Base-by-base conservation (phyloP, 2,113 vertebrate species). In the Thunnus maccoyii region DNA sequence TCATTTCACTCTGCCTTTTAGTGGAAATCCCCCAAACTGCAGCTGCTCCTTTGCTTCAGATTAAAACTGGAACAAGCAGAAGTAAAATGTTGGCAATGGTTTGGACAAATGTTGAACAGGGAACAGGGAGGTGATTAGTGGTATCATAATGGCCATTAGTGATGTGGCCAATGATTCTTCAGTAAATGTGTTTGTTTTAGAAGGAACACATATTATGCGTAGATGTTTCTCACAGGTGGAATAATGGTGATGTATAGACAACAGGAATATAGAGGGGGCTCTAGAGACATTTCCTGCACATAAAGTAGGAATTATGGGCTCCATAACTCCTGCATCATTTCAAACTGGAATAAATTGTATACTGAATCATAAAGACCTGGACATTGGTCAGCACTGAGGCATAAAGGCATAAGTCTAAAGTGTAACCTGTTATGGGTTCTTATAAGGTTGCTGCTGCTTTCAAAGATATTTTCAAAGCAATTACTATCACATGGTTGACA, bases 361-460 rank as follows among this genome's bases (percentile, higher is more conserved):
- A 20, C 9, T 61, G 69, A 54, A 50, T 83, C 57, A 66, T 10
- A 27, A 68, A 72, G 47, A 27, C 18, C 52, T 52, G 70, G 44
- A 66, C 41, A 51, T 14, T 6, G 51, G 44, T 52, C 18, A 3
- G 51, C n/a, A 44, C 57, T 61, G 57, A 60, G 70, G 72, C 36
- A 41, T 41, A 68, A 63, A 62, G 16, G 56, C 27, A 81, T 76
- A 79, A 62, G 56, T 84, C 72, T 48, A 36, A 80, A 58, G 36
- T 18, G 4, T 15, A 65, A 51, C 44, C 9, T 74, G 64, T 76
- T 52, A 86, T 83, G 77, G 79, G 61, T 87, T 84, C 68, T 66
- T 65, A 72, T 56, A 36, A 80, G 69, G 76, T 27, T 4, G 44
- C 62, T n/a, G 55, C 14, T 54, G 18, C 65, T 80, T 83, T 64